Conservation (phyloP, 2,888 invertebrate genomes). For the Drosophila fungiperda region DNA sequence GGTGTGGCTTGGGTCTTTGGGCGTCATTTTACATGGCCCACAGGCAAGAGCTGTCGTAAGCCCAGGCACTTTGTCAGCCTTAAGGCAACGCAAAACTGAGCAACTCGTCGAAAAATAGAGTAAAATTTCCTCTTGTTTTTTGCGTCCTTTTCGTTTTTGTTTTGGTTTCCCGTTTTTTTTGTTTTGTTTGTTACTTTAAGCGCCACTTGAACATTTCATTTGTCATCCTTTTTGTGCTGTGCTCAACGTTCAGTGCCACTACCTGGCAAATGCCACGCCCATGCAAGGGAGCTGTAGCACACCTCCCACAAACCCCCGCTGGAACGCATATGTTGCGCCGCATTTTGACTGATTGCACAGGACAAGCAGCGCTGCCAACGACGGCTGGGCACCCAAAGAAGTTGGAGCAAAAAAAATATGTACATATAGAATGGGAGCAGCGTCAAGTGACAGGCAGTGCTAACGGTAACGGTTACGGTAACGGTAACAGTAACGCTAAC, state of each 20-base stretch:
- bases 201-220: constrained; percentile 80
- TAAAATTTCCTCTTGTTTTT: constrained; percentile 25
- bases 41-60: constrained; percentile 54
- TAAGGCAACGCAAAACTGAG: constrained; percentile 55
- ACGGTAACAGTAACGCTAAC: constrained; percentile 55
- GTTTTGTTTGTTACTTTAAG: constrained; percentile 58
- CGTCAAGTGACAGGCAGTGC: constrained; percentile 62
- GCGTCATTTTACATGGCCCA: constrained; percentile 58
- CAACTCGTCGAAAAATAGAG: constrained; percentile 59
- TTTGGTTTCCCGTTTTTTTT: constrained; percentile 43
- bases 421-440: constrained; percentile 56
- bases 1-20: constrained; percentile 24
- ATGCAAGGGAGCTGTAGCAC: constrained; percentile 17
- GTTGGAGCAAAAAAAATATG: constrained; percentile 29
- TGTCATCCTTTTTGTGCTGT: constrained; percentile 74
- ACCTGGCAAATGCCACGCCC: constrained; percentile 67
- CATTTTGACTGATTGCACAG: constrained; percentile 78
- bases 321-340: constrained; percentile 75
- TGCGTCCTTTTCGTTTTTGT: constrained; percentile 11
- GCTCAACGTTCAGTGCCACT: constrained; percentile 20
- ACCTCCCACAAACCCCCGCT: neutral
- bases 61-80: constrained; percentile 73
- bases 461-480: constrained; percentile 40
- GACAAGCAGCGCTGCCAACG: constrained; percentile 57
- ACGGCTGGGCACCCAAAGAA: constrained; percentile 28